Evolutionary conservation across 1,140 invertebrate genomes (phyloP).

Genomic region (Bombus consobrinus): DNA sequence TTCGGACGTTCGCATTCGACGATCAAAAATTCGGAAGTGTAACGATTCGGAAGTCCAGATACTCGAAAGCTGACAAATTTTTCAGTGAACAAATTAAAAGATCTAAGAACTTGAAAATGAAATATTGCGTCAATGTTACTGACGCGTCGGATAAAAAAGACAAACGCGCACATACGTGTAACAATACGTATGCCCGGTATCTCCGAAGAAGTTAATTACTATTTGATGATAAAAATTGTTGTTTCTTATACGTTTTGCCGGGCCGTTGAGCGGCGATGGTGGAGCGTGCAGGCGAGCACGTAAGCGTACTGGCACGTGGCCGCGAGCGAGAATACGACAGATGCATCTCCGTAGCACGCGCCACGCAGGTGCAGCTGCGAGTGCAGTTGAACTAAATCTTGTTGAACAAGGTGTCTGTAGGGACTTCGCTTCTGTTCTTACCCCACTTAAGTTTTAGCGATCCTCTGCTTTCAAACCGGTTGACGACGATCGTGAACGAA

Average conservation of each 20-base stretch:
- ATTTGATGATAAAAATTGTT: not conserved
- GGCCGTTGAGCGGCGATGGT: not conserved
- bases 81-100: too few relatives aligned
- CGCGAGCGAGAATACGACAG: constrained; percentile 56
- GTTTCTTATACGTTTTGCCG: not conserved
- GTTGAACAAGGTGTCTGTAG: constrained; percentile 61
- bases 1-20: too few relatives aligned
- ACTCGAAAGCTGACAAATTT: too few relatives aligned
- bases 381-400: constrained; percentile 66
- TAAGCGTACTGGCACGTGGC: constrained; percentile 34
- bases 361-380: constrained; percentile 63
- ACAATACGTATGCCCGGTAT: too few relatives aligned
- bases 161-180: too few relatives aligned
- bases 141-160: too few relatives aligned
- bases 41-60: too few relatives aligned
- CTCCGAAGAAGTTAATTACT: not conserved
- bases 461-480: constrained; percentile 31
- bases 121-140: too few relatives aligned
- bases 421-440: constrained; percentile 41
- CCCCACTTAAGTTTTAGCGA: constrained; percentile 40
- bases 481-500: constrained; percentile 5
- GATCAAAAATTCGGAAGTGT: too few relatives aligned
- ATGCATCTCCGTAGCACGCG: constrained; percentile 69
- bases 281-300: not conserved
- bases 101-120: too few relatives aligned